phyloP scores from a whole-genome alignment of 1,140 invertebrate genomes.

The Coenobita brevimanus region DNA sequence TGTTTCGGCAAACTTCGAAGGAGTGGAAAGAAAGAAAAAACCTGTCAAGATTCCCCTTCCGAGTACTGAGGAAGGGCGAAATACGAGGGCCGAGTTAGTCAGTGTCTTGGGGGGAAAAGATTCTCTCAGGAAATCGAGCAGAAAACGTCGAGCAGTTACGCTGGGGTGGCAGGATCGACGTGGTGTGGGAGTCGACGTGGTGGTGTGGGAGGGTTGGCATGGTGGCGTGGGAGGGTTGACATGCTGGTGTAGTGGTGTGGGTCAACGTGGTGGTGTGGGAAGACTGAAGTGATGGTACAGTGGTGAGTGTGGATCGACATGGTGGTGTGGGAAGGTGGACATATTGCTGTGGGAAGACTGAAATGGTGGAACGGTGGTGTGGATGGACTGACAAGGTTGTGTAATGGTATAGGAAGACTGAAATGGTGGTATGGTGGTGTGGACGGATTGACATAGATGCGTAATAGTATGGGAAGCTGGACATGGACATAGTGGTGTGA shows the following conservation, averaged over 20 bases:
- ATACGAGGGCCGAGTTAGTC: no score
- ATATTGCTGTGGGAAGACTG: neutral
- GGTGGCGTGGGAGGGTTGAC: no score
- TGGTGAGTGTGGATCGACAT: no score
- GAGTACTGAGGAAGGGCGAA: neutral
- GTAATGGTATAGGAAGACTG: neutral
- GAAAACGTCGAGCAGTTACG: no score
- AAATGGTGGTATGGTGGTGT: neutral
- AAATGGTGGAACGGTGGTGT: neutral
- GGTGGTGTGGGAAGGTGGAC: no score
- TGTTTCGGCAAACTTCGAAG: neutral
- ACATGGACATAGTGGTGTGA: neutral
- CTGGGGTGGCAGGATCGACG: neutral
- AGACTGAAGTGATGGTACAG: neutral
- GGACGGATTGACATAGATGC: neutral
- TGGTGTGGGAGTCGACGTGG: neutral
- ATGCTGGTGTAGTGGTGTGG: no score
- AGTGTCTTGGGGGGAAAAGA: no score
- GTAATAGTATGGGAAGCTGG: neutral
- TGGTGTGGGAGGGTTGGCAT: neutral
- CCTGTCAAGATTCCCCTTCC: neutral
- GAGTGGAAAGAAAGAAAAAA: neutral
- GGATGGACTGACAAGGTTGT: neutral
- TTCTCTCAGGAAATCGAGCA: no score
- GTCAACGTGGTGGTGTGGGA: neutral